Conservation (phyloP, 2,797 vertebrate species). For the Acridotheres tristis region DNA sequence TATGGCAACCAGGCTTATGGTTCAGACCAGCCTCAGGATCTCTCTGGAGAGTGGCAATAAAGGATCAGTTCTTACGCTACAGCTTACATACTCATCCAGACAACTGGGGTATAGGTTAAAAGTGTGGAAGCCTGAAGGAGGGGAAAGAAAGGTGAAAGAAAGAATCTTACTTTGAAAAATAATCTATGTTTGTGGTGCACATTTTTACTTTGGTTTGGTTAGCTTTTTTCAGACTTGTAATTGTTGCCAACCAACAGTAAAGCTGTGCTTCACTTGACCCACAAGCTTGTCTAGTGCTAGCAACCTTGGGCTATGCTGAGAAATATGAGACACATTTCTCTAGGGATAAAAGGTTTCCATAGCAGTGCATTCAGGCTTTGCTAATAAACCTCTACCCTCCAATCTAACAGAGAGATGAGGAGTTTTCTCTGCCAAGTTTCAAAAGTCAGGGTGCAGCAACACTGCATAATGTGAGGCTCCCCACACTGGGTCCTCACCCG, state of each 20-base stretch:
- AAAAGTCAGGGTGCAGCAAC: not conserved
- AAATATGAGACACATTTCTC: not conserved
- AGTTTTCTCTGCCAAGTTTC: not conserved
- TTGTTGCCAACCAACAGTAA: not conserved
- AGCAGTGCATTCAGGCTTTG: not conserved
- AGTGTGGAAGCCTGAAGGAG: not conserved
- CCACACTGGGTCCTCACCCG: accelerated
- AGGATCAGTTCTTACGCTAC: not conserved
- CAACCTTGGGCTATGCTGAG: not conserved
- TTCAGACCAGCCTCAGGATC: not conserved
- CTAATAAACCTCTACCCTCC: not conserved
- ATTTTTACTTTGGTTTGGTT: not conserved
- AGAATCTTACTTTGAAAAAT: not conserved
- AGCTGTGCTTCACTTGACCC: not conserved
- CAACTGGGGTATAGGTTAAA: not conserved
- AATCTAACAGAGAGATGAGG: not conserved
- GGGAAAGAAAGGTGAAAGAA: not conserved
- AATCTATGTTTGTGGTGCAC: not conserved
- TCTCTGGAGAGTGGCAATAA: not conserved
- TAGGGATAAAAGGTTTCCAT: not conserved
- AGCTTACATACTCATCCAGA: not conserved
- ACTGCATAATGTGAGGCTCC: not conserved
- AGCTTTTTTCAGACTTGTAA: not conserved
- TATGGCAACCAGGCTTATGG: not conserved
- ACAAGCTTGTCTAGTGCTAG: not conserved